phyloP scores from a whole-genome alignment of 2,113 vertebrate genomes.

The Centropus bengalensis region DNA sequence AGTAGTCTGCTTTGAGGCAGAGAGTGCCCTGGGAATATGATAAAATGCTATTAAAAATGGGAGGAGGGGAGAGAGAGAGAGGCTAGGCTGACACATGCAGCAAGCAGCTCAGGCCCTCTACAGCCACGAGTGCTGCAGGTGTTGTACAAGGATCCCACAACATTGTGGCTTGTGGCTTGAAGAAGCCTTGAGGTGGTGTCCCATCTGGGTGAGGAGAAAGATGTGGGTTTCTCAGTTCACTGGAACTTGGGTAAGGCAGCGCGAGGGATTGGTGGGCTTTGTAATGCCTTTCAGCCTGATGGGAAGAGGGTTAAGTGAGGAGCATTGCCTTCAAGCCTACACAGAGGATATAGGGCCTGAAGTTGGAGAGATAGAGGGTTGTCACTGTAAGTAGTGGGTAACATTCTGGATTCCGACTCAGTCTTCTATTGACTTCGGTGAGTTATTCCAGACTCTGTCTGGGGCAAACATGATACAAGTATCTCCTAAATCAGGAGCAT shows the following conservation, averaged over 20 bases:
- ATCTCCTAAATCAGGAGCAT: neutral
- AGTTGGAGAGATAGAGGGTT: neutral
- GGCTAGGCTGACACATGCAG: neutral
- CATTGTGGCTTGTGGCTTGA: neutral
- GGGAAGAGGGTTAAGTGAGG: neutral
- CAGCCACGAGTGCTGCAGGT: neutral
- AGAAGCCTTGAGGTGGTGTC: neutral
- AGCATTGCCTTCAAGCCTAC: neutral
- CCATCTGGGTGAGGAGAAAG: neutral
- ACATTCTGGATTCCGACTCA: neutral
- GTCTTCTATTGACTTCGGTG: neutral
- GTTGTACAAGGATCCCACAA: neutral
- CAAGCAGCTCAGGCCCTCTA: neutral
- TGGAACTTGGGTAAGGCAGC: neutral
- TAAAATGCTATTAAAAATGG: neutral
- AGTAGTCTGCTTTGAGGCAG: neutral
- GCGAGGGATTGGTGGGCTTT: neutral
- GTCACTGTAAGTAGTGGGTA: accelerated
- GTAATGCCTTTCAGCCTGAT: neutral
- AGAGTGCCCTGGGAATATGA: neutral
- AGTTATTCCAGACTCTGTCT: neutral
- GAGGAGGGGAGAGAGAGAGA: neutral
- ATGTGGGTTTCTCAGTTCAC: neutral
- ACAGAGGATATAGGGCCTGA: neutral
- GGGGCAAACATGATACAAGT: neutral